phyloP scores from a whole-genome alignment of 2,113 vertebrate species.

The Tylochromis polylepis region DNA sequence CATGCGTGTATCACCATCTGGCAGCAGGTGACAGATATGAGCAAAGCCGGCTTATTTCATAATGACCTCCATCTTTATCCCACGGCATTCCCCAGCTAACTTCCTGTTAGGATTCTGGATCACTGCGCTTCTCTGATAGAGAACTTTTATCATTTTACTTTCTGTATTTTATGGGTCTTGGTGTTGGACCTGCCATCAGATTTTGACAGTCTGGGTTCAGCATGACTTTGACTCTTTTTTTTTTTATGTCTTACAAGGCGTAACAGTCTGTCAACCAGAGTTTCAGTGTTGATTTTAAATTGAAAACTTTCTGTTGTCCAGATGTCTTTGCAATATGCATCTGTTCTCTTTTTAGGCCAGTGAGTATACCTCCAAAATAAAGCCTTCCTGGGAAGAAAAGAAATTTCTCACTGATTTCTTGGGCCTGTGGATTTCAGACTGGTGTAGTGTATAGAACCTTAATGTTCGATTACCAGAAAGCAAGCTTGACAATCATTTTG shows the following conservation, averaged over 20 bases:
- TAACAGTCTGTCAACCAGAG: neutral
- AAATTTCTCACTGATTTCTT: neutral
- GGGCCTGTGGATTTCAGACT: neutral
- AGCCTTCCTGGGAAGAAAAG: neutral
- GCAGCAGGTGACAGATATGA: slow-evolving; percentile 57
- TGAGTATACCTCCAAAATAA: neutral
- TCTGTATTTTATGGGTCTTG: neutral
- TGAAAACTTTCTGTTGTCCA: neutral
- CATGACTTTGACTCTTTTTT: neutral
- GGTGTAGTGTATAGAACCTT: neutral
- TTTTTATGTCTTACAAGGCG: neutral
- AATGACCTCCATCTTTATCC: slow-evolving; percentile 54
- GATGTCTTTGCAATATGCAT: neutral
- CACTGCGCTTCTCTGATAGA: slow-evolving; percentile 8
- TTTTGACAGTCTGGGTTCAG: neutral
- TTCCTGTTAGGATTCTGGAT: slow-evolving; percentile 47
- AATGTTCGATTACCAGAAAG: slow-evolving; percentile 35
- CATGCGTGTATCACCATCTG: slow-evolving; percentile 47
- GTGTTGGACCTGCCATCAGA: neutral
- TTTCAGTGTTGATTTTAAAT: neutral
- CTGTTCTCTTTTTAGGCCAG: neutral
- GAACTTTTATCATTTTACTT: slow-evolving; percentile 9
- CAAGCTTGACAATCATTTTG: slow-evolving; percentile 7
- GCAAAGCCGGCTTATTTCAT: slow-evolving; percentile 27
- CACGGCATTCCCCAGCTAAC: slow-evolving; percentile 29